A percentile compares a stretch with the other conserved stretches of the same genome.
These are phyloP conservation scores for Tachina fera DNA, from an alignment of 2,888 invertebrate genomes.

Conservation along the genomic window DNA sequence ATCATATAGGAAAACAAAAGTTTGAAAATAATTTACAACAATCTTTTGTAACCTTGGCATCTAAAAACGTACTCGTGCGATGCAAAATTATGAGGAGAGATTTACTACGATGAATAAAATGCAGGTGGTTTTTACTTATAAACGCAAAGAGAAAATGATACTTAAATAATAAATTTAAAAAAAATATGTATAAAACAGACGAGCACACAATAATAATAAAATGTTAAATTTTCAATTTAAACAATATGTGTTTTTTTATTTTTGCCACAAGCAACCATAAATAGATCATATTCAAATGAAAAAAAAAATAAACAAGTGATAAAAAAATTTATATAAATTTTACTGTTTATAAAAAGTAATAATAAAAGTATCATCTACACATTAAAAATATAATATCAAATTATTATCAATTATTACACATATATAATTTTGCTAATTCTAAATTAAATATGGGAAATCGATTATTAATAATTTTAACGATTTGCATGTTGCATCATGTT, in stretches of 20 bases:
- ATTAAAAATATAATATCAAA: too few relatives aligned
- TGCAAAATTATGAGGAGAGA: conserved; percentile 29
- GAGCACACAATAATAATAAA: conserved; percentile 11
- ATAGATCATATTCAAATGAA: conserved; percentile 35
- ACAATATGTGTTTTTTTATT: conserved; percentile 12
- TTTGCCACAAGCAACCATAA: conserved; percentile 26
- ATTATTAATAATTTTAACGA: too few relatives aligned
- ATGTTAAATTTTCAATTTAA: neutral
- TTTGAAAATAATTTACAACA: conserved; percentile 53
- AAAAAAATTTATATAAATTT: neutral
- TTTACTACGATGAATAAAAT: conserved; percentile 46
- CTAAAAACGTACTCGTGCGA: conserved; percentile 53
- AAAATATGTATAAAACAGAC: conserved; percentile 31
- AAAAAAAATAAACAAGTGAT: neutral
- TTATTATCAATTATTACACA: too few relatives aligned
- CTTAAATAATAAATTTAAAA: conserved; percentile 3
- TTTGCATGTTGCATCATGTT: too few relatives aligned
- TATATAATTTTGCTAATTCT: too few relatives aligned
- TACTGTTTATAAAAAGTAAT: too few relatives aligned
- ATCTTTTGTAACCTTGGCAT: conserved; percentile 63
- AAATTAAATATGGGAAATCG: too few relatives aligned
- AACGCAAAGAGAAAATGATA: conserved; percentile 21
- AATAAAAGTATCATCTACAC: too few relatives aligned
- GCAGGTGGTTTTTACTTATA: conserved; percentile 53
- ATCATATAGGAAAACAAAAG: conserved; percentile 27